phyloP scores from a whole-genome alignment of 2,888 invertebrate genomes.

The Xestia ashworthii region DNA sequence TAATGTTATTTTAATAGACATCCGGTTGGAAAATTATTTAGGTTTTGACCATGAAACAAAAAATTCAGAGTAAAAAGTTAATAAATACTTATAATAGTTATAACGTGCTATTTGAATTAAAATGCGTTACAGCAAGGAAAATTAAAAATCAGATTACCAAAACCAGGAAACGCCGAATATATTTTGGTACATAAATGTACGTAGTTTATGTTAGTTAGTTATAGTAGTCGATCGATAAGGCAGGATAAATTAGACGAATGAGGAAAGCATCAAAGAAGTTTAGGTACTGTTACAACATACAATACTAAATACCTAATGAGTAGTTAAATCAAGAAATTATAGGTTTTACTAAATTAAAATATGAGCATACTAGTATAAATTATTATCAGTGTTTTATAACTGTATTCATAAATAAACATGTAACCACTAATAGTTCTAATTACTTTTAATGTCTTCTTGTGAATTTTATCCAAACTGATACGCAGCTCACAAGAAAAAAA shows the following conservation, averaged over 20 bases:
- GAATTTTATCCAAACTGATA: slow-evolving; percentile 7
- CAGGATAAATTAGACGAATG: background rate
- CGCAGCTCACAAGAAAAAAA: background rate
- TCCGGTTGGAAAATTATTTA: background rate
- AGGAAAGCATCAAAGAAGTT: slow-evolving; percentile 1
- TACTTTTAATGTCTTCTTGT: too few species aligned
- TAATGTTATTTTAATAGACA: slow-evolving; percentile 9
- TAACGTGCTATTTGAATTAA: background rate
- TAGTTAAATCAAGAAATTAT: background rate
- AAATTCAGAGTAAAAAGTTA: background rate
- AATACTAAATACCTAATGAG: background rate
- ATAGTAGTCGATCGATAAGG: background rate
- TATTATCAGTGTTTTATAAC: too few species aligned
- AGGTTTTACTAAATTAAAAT: background rate
- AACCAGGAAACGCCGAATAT: background rate
- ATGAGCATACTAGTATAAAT: too few species aligned
- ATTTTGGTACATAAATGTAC: background rate
- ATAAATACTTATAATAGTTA: background rate
- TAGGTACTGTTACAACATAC: background rate
- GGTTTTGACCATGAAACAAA: background rate
- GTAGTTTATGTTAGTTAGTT: background rate
- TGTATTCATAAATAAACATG: too few species aligned
- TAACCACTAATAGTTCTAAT: too few species aligned
- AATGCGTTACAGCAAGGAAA: background rate
- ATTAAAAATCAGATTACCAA: background rate